Base-by-base conservation (phyloP, 2,888 invertebrate species). In the Trilocha varians region DNA sequence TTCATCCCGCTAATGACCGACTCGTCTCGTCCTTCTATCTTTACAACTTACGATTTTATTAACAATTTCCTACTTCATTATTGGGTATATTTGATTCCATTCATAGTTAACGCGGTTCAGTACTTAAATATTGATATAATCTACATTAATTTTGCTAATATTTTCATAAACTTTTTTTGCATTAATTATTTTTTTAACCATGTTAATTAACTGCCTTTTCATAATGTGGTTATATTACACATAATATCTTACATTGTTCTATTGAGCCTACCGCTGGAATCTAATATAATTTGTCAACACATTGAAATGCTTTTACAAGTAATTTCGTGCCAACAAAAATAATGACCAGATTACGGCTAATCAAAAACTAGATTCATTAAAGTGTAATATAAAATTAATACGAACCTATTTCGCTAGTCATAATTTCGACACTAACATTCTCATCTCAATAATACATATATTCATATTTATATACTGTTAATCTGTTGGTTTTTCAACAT, bases 1-100 rank as follows among this genome's bases (percentile, higher is more conserved):
- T 84, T 77, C 68, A 83, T 82, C 78, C 62, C 67, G 71, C 76
- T 82, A 83, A 83, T 79, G 79, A 75, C 76, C 71, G 59, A 55
- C 66, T 65, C 69, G 57, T 63, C 65, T 72, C 70, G 56, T 70
- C 70, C 65, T 55, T 53, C 65, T 61, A 65, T 69, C 62, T 65
- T 37, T 46, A 44, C 42, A 52, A 49, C 53, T 48, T 47, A 25
- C 6, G 25, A 11, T 25, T 25, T 25, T 25, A 25, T 25, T 25
- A 2, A 25, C 25, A 25, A 25, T 25, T 25, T 25, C 11, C 25
- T 25, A 25, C 25, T 25, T 25, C 3, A 25, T 25, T 25, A 25
- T 25, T 9, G 11, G 25, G 6, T 25, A 25, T 25, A 25, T 25
- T 2, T 11, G 11, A 25, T 25, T 25, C 6, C 4, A 9, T 9